phyloP scores from a whole-genome alignment of 2,888 invertebrate species.

The Chrysodeixis includens region DNA sequence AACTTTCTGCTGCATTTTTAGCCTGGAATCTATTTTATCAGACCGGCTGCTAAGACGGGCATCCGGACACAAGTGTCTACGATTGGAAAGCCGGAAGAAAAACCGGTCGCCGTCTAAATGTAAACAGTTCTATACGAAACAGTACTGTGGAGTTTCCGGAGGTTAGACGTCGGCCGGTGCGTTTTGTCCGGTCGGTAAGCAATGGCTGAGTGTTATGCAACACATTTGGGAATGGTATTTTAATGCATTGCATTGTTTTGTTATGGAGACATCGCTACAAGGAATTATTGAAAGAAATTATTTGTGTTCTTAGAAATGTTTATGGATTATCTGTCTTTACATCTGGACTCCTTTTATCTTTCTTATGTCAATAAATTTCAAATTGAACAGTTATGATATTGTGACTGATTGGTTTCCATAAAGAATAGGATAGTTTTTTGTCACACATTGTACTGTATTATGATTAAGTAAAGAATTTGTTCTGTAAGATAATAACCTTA shows the following conservation, averaged over 20 bases:
- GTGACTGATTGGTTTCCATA: too few relatives aligned
- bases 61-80: slow-evolving; percentile 9
- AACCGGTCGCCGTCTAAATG: slow-evolving; percentile 9
- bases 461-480: too few relatives aligned
- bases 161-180: not conserved
- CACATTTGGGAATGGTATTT: not conserved
- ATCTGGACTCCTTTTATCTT: too few relatives aligned
- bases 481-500: too few relatives aligned
- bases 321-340: too few relatives aligned
- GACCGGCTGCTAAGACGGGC: not conserved
- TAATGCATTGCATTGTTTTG: not conserved
- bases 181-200: not conserved
- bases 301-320: too few relatives aligned
- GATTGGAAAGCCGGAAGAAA: slow-evolving; percentile 16
- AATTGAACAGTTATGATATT: too few relatives aligned
- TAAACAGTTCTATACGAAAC: slow-evolving; percentile 2
- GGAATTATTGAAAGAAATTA: too few relatives aligned
- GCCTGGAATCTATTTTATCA: slow-evolving; percentile 4
- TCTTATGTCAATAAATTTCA: too few relatives aligned
- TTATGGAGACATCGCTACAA: not conserved
- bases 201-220: not conserved
- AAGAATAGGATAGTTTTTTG: too few relatives aligned
- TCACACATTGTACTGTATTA: too few relatives aligned
- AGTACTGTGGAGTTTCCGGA: not conserved
- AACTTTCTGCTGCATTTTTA: slow-evolving; percentile 8